Base-by-base conservation (phyloP, 1,140 invertebrate species). In the Ctenoplectra terminalis region DNA sequence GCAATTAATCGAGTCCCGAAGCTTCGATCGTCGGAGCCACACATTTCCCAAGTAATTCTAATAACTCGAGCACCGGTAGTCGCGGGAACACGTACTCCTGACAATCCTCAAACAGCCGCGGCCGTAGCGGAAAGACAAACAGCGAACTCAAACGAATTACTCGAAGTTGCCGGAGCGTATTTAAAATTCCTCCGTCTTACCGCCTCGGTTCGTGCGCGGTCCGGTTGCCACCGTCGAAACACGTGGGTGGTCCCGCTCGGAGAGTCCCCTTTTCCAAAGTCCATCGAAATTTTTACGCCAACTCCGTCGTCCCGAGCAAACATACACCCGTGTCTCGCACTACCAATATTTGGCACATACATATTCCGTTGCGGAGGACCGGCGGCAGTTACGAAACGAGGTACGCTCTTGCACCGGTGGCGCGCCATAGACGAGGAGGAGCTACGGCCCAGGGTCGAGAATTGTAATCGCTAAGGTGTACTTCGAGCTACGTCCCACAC, bases 381-480 rank as follows among this genome's bases (percentile, higher is more conserved):
- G 64, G 20, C 23, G 48, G 54, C 72, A 77, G 82, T 81, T 83
- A 77, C 29, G 84, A 60, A 73, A 71, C 79, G 60, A 75, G 60
- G 66, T 60, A 54, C n/a, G 34, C 54, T 6, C 23, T 31, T 20
- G 40, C 4, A 40, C 4, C 4, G 40, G 40, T 34, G 67, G 5
- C 46, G 46, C 20, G n/a, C 11, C 43, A 29, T 13, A 43, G 29
- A 70, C 67, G n/a, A 74, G 40, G 37, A 71, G 73, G 56, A 77
- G 37, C 70, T 54, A 70, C 54, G 56, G 66, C 8, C 64, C 73
- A 69, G 80, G 79, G 79, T 75, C 46, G 64, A 70, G 83, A 74
- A 86, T 85, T 88, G 84, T 88, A 88, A 88, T 88, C 86, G 87
- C 84, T 48, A 88, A 88, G 84, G 87, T 88, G 87, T 88, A 88